Conservation (phyloP, 2,113 vertebrate species). For the Gulo gulo region DNA sequence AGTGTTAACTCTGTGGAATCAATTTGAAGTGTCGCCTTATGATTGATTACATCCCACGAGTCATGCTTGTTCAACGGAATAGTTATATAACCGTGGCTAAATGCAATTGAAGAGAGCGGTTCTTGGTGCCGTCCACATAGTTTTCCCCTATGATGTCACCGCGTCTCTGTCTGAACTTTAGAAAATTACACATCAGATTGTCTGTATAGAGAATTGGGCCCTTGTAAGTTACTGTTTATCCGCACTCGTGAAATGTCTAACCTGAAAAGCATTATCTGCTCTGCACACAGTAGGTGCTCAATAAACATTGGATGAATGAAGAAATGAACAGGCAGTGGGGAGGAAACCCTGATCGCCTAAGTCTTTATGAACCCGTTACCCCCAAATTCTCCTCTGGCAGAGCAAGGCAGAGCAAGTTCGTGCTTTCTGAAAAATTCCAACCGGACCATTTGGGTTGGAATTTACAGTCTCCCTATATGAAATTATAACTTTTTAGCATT, state of each 20-base stretch:
- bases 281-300: background rate
- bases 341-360: background rate
- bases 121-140: background rate
- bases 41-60: slow-evolving; percentile 57
- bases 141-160: slow-evolving; percentile 16
- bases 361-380: background rate
- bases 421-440: slow-evolving; percentile 27
- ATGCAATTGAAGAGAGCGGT: background rate
- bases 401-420: background rate
- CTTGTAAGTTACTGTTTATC: background rate
- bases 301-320: background rate
- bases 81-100: slow-evolving; percentile 54
- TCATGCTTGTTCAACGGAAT: slow-evolving; percentile 43
- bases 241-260: background rate
- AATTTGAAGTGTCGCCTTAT: background rate
- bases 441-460: background rate
- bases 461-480: background rate
- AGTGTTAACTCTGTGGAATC: slow-evolving; percentile 9
- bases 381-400: background rate
- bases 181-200: slow-evolving; percentile 24
- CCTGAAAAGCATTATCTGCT: background rate
- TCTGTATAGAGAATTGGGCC: background rate
- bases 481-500: background rate
- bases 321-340: background rate
- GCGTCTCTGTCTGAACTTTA: slow-evolving; percentile 1